Evolutionary conservation across 53 echinoderm and acorn worm species (phyloP).

Genomic region (Echinometra lucunter): DNA sequence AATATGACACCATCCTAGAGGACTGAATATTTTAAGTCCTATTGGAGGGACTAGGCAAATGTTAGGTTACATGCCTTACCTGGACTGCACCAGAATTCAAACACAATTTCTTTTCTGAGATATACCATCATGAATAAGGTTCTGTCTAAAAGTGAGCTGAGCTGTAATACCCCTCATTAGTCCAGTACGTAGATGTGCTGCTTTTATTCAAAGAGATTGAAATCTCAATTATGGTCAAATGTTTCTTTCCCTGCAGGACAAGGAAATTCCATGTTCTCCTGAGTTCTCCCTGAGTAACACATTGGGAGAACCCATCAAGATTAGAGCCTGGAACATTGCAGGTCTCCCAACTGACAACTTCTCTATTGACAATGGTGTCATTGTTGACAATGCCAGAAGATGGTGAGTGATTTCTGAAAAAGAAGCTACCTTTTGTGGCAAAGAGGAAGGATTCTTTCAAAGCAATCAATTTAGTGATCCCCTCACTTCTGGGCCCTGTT

Average conservation of each 20-base stretch:
- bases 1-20: not conserved
- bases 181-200: not conserved
- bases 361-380: constrained; percentile 99
- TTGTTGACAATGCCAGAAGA: constrained; percentile 98
- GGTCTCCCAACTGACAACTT: constrained; percentile 98
- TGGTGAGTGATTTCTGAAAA: constrained; percentile 75
- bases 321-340: constrained; percentile 99
- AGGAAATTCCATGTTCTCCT: constrained; percentile 90
- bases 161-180: not conserved
- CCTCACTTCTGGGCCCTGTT: not conserved
- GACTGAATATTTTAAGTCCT: not conserved
- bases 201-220: not conserved
- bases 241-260: constrained; percentile 67
- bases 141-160: not conserved
- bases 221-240: not conserved
- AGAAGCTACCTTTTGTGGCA: not conserved
- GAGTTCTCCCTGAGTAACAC: constrained; percentile 93
- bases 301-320: constrained; percentile 99
- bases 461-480: not conserved
- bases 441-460: not conserved
- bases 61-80: not conserved
- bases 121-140: not conserved
- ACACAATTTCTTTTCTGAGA: not conserved
- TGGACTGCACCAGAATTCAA: not conserved
- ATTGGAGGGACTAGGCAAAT: not conserved